Base-by-base conservation (phyloP, 2,888 invertebrate genomes). In the Meteorus cinctellus region DNA sequence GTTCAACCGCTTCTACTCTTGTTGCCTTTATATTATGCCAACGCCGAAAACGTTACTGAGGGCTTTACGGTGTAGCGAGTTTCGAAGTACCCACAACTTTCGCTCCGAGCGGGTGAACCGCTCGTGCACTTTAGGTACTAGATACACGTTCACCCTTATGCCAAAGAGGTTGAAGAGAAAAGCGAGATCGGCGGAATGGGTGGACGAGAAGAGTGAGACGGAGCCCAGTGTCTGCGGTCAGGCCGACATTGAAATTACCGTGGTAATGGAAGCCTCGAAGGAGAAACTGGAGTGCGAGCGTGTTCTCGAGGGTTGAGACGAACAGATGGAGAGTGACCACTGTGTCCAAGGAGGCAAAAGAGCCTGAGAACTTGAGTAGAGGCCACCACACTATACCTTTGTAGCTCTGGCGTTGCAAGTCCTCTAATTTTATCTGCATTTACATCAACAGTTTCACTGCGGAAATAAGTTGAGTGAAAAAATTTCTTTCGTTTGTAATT, bases 11-110 rank as follows among this genome's bases (percentile, higher is more conserved):
- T 82, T 82, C 83, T 81, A 80, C 78, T 72, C 73, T 74, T 75
- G 65, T 29, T 71, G 78, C 79, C 72, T 83, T 82, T 41, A 41
- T 41, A 41, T 41, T 82, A 82, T 80, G 79, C 78, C 74, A 77
- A 68, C 69, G 68, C 81, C 82, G 80, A 82, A 85, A 82, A 83
- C 76, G 79, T 77, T 72, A 72, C 77, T 78, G 79, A 81, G 81
- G 80, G 74, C 79, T 83, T 83, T 82, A 80, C 79, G 79, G 70
- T 77, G 80, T 80, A 84, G 82, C 73, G 80, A 79, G 81, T 81
- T 83, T 76, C 81, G 78, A 78, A 82, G 82, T 80, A 80, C 76
- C 80, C 66, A 79, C 80, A 84, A 85, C 81, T 86, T 85, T 83
- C 77, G 79, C 77, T 76, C 77, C 65, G 72, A 82, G 81, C 78